Conservation (phyloP, 2,888 invertebrate genomes). For the Luffia ferchaultella region DNA sequence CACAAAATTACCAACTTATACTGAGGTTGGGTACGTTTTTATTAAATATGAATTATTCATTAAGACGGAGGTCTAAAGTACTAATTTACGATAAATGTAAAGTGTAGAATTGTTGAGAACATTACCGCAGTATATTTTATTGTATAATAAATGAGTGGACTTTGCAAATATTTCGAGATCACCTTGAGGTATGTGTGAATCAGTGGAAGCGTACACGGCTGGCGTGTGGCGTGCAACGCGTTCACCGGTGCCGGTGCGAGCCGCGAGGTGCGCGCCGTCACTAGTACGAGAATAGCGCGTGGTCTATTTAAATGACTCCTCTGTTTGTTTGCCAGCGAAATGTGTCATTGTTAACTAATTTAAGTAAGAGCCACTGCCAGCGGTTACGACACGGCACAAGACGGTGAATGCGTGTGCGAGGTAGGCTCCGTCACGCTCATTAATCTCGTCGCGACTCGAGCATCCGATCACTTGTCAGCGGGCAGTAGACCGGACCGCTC, state of each 20-base stretch:
- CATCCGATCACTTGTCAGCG: constrained; percentile 15
- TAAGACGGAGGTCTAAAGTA: too few species aligned
- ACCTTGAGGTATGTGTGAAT: constrained; percentile 8
- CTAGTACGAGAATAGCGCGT: constrained; percentile 26
- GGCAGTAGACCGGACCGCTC: background rate
- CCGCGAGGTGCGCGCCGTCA: background rate
- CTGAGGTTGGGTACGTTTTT: too few species aligned
- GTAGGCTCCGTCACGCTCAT: constrained; percentile 31
- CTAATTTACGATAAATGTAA: too few species aligned
- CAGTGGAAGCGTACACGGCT: background rate
- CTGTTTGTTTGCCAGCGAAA: constrained; percentile 63
- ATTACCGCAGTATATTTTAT: too few species aligned
- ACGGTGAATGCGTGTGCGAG: constrained; percentile 27
- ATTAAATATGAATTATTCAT: too few species aligned
- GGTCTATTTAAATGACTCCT: constrained; percentile 60
- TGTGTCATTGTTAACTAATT: constrained; percentile 68
- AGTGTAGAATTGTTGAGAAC: too few species aligned
- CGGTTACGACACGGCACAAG: constrained; percentile 44
- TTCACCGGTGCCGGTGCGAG: background rate
- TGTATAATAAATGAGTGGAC: too few species aligned
- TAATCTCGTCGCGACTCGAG: constrained; percentile 21
- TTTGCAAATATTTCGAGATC: constrained; percentile 2
- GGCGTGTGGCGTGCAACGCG: background rate
- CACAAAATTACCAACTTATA: too few species aligned
- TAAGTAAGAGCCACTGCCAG: constrained; percentile 61